A percentile compares a stretch with the other conserved stretches of the same genome.
Evolutionary conservation across 2,888 invertebrate genomes (phyloP).

Genomic region (Drosophila meridionalis): DNA sequence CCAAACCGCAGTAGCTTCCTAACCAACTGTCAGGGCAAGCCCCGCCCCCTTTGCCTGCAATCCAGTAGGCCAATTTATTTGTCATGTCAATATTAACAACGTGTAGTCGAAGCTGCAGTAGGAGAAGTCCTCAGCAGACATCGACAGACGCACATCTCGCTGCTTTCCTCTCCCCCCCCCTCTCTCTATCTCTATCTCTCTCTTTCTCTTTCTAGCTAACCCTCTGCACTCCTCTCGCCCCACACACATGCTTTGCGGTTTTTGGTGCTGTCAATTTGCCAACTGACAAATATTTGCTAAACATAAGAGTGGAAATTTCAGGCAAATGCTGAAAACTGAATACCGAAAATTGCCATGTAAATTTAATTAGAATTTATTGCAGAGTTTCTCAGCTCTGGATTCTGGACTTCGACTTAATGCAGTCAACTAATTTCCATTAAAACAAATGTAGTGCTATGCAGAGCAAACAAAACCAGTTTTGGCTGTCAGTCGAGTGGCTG

Average conservation of each 20-base stretch:
- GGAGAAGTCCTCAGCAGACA: constrained; percentile 36
- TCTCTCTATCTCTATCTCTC: constrained; percentile 9
- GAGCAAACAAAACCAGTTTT: constrained; percentile 17
- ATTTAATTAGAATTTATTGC: constrained; percentile 75
- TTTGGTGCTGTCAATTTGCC: constrained; percentile 72
- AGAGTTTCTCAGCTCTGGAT: constrained; percentile 5
- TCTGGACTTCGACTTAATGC: constrained; percentile 50
- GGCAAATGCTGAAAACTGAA: constrained; percentile 17
- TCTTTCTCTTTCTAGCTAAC: neutral
- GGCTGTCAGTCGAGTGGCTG: neutral
- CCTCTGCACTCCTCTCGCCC: neutral
- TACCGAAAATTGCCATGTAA: constrained; percentile 54
- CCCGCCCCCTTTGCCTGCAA: constrained; percentile 13
- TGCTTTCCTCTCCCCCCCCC: neutral
- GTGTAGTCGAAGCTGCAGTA: constrained; percentile 39
- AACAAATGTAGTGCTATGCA: constrained; percentile 43
- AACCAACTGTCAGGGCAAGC: constrained; percentile 22
- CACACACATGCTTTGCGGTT: constrained; percentile 63
- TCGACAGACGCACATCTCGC: constrained; percentile 27
- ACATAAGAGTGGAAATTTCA: constrained; percentile 45
- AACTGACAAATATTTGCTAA: constrained; percentile 75
- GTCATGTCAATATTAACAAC: constrained; percentile 80
- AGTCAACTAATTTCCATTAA: constrained; percentile 74
- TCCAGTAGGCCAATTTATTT: constrained; percentile 76
- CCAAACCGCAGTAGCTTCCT: constrained; percentile 62